Evolutionary conservation across 2,797 vertebrate species (phyloP).

Genomic region (Poeciliopsis presidionis): DNA sequence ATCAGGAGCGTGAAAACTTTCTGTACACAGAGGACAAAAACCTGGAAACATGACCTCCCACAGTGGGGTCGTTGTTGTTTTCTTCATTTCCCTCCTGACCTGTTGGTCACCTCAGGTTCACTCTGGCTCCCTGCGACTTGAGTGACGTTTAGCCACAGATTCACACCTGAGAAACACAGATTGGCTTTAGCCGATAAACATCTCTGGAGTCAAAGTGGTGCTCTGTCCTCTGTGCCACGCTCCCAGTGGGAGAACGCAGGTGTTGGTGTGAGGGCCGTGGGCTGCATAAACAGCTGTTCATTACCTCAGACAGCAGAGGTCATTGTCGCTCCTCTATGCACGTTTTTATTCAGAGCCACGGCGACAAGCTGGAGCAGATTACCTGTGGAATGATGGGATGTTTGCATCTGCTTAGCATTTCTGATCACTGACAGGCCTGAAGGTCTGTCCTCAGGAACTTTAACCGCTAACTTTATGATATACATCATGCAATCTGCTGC

Average conservation of each 20-base stretch:
- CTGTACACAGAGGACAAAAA: conserved; percentile 22
- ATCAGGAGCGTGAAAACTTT: neutral
- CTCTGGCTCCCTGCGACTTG: conserved; percentile 43
- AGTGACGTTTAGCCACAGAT: conserved; percentile 41
- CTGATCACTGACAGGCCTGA: conserved; percentile 25
- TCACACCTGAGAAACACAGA: conserved; percentile 57
- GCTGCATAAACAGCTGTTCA: conserved; percentile 68
- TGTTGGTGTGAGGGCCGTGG: conserved; percentile 39
- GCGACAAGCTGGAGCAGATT: conserved; percentile 30
- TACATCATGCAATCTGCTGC: neutral
- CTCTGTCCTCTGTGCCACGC: conserved; percentile 35
- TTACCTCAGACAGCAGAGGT: conserved; percentile 74
- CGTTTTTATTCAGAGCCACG: conserved; percentile 48
- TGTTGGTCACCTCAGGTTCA: conserved; percentile 39
- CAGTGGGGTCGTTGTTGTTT: conserved; percentile 4
- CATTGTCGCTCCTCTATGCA: conserved; percentile 45
- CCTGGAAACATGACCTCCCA: conserved; percentile 17
- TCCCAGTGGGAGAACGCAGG: conserved; percentile 60
- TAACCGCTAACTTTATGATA: neutral
- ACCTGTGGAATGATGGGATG: conserved; percentile 22
- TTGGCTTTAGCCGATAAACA: conserved; percentile 35
- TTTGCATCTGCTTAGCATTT: conserved; percentile 39
- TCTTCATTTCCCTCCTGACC: conserved; percentile 36
- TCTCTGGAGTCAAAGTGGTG: conserved; percentile 22
- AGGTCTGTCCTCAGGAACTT: neutral